Conservation (phyloP, 2,888 invertebrate species). For the Xanthorhoe designata region DNA sequence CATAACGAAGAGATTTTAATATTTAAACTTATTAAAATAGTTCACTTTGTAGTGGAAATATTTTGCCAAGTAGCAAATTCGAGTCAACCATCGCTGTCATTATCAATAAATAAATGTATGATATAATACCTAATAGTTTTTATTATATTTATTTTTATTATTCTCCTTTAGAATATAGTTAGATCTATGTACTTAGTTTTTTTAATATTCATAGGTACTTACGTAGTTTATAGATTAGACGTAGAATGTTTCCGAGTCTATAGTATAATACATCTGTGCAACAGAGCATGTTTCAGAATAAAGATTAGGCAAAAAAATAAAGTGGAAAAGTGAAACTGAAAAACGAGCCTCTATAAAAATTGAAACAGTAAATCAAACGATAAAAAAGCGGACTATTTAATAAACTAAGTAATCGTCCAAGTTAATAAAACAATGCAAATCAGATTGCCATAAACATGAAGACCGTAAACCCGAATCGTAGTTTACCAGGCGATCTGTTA, state of each 20-base stretch:
- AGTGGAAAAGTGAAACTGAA: neutral
- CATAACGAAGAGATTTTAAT: slow-evolving; percentile 79
- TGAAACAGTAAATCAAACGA: slow-evolving; percentile 26
- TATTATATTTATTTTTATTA: slow-evolving; percentile 39
- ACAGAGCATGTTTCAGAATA: too few relatives aligned
- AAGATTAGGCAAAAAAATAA: too few relatives aligned
- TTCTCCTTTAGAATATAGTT: slow-evolving; percentile 1
- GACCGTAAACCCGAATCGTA: slow-evolving; percentile 37
- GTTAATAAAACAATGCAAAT: slow-evolving; percentile 41
- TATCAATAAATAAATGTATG: slow-evolving; percentile 85
- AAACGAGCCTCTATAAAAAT: slow-evolving; percentile 6
- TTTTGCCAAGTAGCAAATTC: slow-evolving; percentile 85
- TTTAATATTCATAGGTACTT: neutral
- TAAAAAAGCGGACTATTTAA: slow-evolving; percentile 29
- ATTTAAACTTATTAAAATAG: slow-evolving; percentile 77
- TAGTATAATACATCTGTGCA: neutral
- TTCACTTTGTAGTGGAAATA: slow-evolving; percentile 84
- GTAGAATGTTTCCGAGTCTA: neutral
- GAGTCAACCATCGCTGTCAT: slow-evolving; percentile 85
- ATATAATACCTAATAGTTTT: slow-evolving; percentile 71
- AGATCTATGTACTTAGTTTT: neutral
- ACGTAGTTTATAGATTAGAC: neutral
- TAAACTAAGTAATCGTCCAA: slow-evolving; percentile 26
- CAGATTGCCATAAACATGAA: slow-evolving; percentile 38
- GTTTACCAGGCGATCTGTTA: slow-evolving; percentile 44